These are phyloP conservation scores for Reinhardtius hippoglossoides DNA, from an alignment of 2,113 vertebrate species.

Conservation along the genomic window DNA sequence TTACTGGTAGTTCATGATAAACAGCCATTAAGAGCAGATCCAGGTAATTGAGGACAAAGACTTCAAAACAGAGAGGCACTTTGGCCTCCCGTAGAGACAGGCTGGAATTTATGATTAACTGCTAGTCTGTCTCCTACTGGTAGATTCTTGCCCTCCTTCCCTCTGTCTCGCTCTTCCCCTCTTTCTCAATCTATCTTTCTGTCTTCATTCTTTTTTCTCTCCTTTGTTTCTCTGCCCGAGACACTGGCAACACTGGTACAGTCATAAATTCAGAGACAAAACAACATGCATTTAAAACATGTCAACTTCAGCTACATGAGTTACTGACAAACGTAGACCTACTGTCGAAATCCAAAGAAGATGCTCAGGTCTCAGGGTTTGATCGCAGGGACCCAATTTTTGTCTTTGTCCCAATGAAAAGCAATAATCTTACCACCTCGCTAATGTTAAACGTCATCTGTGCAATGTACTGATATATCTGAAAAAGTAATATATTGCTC, in stretches of 20 bases:
- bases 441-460: too few species aligned
- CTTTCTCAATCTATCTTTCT: conserved; percentile 20
- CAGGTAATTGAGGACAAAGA: conserved; percentile 72
- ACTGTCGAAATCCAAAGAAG: neutral
- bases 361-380: neutral
- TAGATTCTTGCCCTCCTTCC: conserved; percentile 67
- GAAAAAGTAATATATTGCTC: too few species aligned
- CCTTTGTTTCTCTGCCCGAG: neutral
- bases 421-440: too few species aligned
- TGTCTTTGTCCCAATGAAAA: too few species aligned
- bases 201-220: conserved; percentile 2
- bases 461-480: too few species aligned
- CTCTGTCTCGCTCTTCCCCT: conserved; percentile 8
- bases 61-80: conserved; percentile 77
- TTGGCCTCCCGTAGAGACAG: conserved; percentile 73
- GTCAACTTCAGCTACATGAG: neutral
- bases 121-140: conserved; percentile 61
- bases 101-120: conserved; percentile 83
- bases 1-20: conserved; percentile 61
- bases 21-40: conserved; percentile 67
- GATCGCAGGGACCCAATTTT: neutral
- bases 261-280: conserved; percentile 4
- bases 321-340: neutral
- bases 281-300: neutral
- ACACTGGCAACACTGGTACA: neutral